Conservation (phyloP, 2,113 vertebrate genomes). For the Tichodroma muraria region DNA sequence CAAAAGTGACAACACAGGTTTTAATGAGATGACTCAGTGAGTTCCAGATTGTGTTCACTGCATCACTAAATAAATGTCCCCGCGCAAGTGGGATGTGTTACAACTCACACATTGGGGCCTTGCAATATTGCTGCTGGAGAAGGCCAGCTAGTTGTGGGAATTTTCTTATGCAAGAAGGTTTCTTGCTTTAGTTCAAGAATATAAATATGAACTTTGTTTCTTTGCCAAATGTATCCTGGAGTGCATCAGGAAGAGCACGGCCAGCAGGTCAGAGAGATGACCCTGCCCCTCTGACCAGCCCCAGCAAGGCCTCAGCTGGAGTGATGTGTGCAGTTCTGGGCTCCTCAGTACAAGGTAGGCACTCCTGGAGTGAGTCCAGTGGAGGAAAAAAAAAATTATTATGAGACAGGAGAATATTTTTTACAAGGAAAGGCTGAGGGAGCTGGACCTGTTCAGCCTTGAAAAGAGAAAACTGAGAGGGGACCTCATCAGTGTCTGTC, state of each 20-base stretch:
- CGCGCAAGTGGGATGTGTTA: not conserved
- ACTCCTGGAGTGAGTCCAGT: not conserved
- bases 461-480: rapidly evolving
- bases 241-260: not conserved
- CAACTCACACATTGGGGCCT: not conserved
- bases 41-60: not conserved
- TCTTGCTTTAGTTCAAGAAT: not conserved
- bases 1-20: not conserved
- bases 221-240: not conserved
- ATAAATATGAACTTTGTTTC: not conserved
- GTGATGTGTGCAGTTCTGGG: not conserved
- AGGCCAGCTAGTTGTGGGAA: not conserved
- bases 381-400: not conserved
- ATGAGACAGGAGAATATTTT: not conserved
- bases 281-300: too few relatives aligned
- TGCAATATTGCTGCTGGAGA: not conserved
- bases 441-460: not conserved
- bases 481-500: not conserved
- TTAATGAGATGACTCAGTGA: not conserved
- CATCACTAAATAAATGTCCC: not conserved
- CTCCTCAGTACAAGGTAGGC: not conserved
- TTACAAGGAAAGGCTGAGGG: not conserved
- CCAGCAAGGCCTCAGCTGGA: not conserved
- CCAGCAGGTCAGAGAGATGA: not conserved
- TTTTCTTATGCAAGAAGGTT: not conserved